Conservation (phyloP, 2,113 vertebrate genomes). For the Phylloscopus whistleri region DNA sequence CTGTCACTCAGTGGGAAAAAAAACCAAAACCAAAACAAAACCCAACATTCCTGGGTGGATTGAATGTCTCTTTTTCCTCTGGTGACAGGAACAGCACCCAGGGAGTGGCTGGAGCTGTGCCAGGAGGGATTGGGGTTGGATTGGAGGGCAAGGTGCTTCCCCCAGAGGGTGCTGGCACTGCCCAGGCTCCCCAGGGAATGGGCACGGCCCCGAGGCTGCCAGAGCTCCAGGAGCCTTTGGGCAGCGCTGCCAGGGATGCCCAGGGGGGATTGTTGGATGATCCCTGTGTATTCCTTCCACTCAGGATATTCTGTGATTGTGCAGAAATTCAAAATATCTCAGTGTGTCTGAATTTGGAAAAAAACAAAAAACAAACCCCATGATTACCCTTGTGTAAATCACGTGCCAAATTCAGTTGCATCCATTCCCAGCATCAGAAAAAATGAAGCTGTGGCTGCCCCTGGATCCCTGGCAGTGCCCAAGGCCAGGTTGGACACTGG, state of each 20-base stretch:
- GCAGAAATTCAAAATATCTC: background rate
- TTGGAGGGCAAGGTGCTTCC: background rate
- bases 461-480: background rate
- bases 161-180: background rate
- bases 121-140: background rate
- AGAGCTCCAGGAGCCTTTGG: background rate
- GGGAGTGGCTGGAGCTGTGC: accelerated
- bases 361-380: background rate
- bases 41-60: background rate
- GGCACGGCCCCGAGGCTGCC: background rate
- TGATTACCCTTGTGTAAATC: background rate
- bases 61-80: background rate
- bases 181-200: background rate
- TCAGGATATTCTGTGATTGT: background rate
- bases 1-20: background rate
- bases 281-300: accelerated
- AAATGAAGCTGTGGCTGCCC: background rate
- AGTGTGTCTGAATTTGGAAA: background rate
- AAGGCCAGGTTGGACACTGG: background rate
- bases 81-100: background rate
- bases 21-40: background rate
- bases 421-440: background rate
- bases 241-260: background rate
- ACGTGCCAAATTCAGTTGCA: background rate
- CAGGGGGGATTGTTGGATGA: background rate